Evolutionary conservation across 2,113 vertebrate genomes (phyloP).

Genomic region (Thalassarche chlororhynchos): DNA sequence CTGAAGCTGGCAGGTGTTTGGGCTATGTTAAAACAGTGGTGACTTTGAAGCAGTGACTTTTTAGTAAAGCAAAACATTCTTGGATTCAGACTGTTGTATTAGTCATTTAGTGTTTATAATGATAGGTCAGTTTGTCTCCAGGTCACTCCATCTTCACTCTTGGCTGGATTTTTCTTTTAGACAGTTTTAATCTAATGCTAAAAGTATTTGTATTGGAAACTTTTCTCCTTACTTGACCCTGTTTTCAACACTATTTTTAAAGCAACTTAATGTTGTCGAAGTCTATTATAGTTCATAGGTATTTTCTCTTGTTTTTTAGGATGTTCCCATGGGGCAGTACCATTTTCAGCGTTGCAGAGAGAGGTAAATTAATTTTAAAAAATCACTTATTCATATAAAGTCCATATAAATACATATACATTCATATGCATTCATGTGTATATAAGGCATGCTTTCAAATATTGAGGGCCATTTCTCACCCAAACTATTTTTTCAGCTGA

Average conservation of each 20-base stretch:
- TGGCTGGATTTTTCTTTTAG: neutral
- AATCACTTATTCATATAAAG: neutral
- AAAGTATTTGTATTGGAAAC: neutral
- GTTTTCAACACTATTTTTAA: neutral
- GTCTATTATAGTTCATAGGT: neutral
- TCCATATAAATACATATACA: neutral
- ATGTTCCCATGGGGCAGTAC: constrained; percentile 95
- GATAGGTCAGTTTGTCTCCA: neutral
- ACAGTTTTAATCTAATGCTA: neutral
- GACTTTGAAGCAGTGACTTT: neutral
- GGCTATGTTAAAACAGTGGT: neutral
- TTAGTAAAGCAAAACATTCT: neutral
- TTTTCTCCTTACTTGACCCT: neutral
- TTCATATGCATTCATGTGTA: neutral
- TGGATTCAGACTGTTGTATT: neutral
- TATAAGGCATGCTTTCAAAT: neutral
- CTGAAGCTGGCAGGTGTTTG: neutral
- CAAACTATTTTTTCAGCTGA: neutral
- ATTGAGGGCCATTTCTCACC: neutral
- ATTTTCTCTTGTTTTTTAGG: constrained; percentile 71
- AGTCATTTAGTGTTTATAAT: neutral
- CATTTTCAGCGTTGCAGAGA: constrained; percentile 94
- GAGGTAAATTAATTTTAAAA: constrained; percentile 79
- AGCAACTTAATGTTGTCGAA: neutral
- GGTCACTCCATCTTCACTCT: neutral